Conservation (phyloP, 2,797 vertebrate genomes). For the Cryptoblepharus egeriae region DNA sequence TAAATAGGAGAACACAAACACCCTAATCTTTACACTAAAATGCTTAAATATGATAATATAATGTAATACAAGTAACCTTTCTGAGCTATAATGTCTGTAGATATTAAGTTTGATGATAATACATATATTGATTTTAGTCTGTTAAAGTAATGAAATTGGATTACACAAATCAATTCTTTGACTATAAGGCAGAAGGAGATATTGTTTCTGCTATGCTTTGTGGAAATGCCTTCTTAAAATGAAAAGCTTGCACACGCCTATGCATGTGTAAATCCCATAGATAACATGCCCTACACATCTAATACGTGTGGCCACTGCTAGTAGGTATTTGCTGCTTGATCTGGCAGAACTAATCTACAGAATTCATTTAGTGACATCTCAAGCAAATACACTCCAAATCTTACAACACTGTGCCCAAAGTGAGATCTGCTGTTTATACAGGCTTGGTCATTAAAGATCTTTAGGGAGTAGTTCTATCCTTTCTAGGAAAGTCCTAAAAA, state of each 20-base stretch:
- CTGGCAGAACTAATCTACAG: slow-evolving; percentile 41
- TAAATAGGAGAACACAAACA: slow-evolving; percentile 68
- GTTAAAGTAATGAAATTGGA: slow-evolving; percentile 68
- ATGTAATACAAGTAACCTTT: slow-evolving; percentile 63
- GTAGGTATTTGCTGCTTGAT: slow-evolving; percentile 45
- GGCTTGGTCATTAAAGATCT: slow-evolving; percentile 48
- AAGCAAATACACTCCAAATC: slow-evolving; percentile 42
- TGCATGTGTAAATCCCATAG: background rate
- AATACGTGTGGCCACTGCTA: slow-evolving; percentile 2
- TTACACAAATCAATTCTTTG: slow-evolving; percentile 66
- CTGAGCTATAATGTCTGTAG: slow-evolving; percentile 64
- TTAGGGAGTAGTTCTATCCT: slow-evolving; percentile 42
- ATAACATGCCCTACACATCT: background rate
- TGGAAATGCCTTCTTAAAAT: slow-evolving; percentile 48
- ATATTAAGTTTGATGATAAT: slow-evolving; percentile 66
- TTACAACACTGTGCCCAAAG: slow-evolving; percentile 59
- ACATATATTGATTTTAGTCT: slow-evolving; percentile 60
- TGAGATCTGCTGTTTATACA: slow-evolving; percentile 51
- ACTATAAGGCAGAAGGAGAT: slow-evolving; percentile 50
- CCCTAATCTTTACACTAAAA: slow-evolving; percentile 41
- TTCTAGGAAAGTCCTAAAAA: slow-evolving; percentile 30
- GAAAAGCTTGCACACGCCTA: background rate
- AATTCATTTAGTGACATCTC: slow-evolving; percentile 58
- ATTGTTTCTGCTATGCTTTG: slow-evolving; percentile 57
- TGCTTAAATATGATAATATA: slow-evolving; percentile 64